These are phyloP conservation scores for Calephelis perditalis DNA, from an alignment of 2,888 invertebrate genomes.

Conservation along the genomic window DNA sequence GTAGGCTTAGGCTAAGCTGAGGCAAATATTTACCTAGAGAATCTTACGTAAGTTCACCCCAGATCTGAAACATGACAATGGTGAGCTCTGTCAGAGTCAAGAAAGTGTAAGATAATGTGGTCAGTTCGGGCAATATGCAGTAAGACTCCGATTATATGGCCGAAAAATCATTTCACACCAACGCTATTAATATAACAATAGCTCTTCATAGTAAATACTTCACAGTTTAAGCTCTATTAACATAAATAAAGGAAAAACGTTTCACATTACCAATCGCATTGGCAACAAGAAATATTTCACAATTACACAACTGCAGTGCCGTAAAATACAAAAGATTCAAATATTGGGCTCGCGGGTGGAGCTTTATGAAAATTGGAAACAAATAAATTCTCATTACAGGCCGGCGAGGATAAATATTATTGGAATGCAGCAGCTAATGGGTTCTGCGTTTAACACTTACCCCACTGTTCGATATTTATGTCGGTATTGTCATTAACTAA, in stretches of 20 bases:
- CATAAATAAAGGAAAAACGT: not conserved
- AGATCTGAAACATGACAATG: too few relatives aligned
- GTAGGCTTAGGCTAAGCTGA: too few relatives aligned
- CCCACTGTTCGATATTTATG: conserved; percentile 44
- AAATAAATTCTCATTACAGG: conserved; percentile 66
- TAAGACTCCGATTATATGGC: too few relatives aligned
- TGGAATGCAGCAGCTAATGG: conserved; percentile 52
- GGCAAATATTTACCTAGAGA: too few relatives aligned
- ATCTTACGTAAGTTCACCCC: too few relatives aligned
- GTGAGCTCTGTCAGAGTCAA: too few relatives aligned
- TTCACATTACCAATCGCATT: conserved; percentile 8
- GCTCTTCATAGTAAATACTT: not conserved
- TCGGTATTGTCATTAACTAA: conserved; percentile 12
- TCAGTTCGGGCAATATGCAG: too few relatives aligned
- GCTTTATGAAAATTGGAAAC: conserved; percentile 62
- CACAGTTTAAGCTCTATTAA: not conserved
- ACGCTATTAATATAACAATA: not conserved
- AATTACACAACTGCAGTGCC: conserved; percentile 46
- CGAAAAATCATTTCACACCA: too few relatives aligned
- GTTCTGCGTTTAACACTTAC: conserved; percentile 53
- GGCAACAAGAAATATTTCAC: conserved; percentile 28
- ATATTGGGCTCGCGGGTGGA: conserved; percentile 47
- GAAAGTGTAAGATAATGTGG: too few relatives aligned
- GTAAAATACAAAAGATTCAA: conserved; percentile 39
- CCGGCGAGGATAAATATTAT: conserved; percentile 55